Evolutionary conservation across 1,140 invertebrate genomes (phyloP).

Genomic region (Drosophila murphyi): DNA sequence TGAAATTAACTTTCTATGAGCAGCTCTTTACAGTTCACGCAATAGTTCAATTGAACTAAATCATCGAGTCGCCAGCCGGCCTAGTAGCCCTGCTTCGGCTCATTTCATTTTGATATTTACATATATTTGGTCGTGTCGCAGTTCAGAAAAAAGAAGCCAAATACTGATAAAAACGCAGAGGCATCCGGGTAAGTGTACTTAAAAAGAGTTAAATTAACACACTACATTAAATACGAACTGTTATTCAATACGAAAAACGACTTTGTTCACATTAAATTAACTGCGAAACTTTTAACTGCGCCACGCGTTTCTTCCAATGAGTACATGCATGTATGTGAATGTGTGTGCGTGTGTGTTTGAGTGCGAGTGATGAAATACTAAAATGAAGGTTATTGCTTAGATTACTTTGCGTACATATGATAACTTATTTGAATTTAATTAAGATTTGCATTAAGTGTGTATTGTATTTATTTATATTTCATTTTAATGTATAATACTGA

Average conservation of each 20-base stretch:
- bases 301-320: constrained; percentile 69
- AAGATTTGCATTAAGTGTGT: not conserved
- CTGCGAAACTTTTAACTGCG: constrained; percentile 34
- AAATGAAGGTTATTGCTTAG: constrained; percentile 32
- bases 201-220: constrained; percentile 8
- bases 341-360: constrained; percentile 19
- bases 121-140: constrained; percentile 63
- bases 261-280: constrained; percentile 43
- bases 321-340: constrained; percentile 14
- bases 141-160: constrained; percentile 58
- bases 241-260: constrained; percentile 51
- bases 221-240: constrained; percentile 17
- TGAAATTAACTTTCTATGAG: not conserved
- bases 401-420: not conserved
- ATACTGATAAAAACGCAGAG: constrained; percentile 76
- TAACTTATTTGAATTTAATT: not conserved
- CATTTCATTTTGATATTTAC: constrained; percentile 60
- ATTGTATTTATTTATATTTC: not conserved
- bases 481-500: not conserved
- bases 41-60: constrained; percentile 17
- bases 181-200: constrained; percentile 73
- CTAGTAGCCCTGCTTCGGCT: constrained; percentile 12
- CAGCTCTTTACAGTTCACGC: not conserved
- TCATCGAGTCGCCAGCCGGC: not conserved
- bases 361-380: constrained; percentile 51